Percentiles rank a stretch among this genome's conserved stretches.
phyloP scores from a whole-genome alignment of 1,140 invertebrate genomes.

The Dryas iulia region DNA sequence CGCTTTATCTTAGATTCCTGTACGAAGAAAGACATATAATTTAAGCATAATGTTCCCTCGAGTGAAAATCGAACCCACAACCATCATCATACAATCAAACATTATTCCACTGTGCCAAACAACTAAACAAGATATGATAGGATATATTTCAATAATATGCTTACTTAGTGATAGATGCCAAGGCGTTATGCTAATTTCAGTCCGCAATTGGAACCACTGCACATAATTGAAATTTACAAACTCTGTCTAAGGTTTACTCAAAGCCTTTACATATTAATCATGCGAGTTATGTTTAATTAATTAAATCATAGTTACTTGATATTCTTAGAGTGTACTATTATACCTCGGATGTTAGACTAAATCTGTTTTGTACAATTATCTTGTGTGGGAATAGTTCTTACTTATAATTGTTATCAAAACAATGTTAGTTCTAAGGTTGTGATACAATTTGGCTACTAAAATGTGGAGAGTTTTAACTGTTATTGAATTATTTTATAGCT shows the following conservation, averaged over 20 bases:
- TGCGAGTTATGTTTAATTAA: slow-evolving; percentile 1
- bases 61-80: neutral
- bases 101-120: no score
- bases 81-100: neutral
- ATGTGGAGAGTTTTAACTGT: no score
- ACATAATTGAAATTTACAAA: slow-evolving; percentile 7
- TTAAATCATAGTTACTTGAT: neutral
- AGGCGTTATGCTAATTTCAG: neutral
- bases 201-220: neutral
- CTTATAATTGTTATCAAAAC: neutral
- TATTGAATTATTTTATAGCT: no score
- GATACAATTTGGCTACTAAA: neutral
- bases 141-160: neutral
- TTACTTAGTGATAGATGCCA: neutral
- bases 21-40: no score
- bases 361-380: neutral
- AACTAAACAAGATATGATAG: neutral
- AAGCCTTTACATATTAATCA: slow-evolving; percentile 10
- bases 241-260: slow-evolving; percentile 3
- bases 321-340: neutral
- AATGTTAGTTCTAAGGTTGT: neutral
- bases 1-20: no score
- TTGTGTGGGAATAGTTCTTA: no score
- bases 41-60: no score
- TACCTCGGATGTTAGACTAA: neutral